Evolutionary conservation across 2,888 invertebrate genomes (phyloP).

Genomic region (Lepidonotus clava): DNA sequence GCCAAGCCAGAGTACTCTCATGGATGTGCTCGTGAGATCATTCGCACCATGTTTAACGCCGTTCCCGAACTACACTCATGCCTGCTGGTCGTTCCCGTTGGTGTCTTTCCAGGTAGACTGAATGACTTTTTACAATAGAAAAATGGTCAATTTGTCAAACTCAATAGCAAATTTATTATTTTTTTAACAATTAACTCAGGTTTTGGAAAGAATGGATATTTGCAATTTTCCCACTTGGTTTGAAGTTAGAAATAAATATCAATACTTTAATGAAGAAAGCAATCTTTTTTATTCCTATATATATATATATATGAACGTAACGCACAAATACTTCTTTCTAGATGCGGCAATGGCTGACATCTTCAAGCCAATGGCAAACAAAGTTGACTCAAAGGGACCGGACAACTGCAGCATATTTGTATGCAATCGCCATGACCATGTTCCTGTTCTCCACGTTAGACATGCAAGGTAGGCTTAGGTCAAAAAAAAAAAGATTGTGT

Average conservation of each 20-base stretch:
- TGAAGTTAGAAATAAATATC: too few relatives aligned
- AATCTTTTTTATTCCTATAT: background rate
- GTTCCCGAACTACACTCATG: conserved; percentile 79
- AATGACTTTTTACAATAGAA: too few relatives aligned
- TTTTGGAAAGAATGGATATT: background rate
- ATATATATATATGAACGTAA: background rate
- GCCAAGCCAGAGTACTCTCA: conserved; percentile 76
- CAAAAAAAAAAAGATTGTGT: too few relatives aligned
- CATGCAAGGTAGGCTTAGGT: conserved; percentile 73
- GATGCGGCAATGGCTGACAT: conserved; percentile 63
- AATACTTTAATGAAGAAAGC: too few relatives aligned
- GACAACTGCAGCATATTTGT: conserved; percentile 71
- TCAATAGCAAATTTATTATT: too few relatives aligned
- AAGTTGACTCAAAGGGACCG: conserved; percentile 59
- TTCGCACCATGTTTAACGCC: conserved; percentile 79
- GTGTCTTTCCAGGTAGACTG: conserved; percentile 76
- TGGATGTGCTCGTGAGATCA: conserved; percentile 78
- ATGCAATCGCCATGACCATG: conserved; percentile 77
- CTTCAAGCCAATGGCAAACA: conserved; percentile 71
- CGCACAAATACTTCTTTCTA: conserved; percentile 22
- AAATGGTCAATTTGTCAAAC: too few relatives aligned
- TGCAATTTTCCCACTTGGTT: too few relatives aligned
- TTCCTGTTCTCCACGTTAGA: conserved; percentile 78
- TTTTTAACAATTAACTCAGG: too few relatives aligned
- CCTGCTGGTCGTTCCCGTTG: conserved; percentile 75